Evolutionary conservation across 2,888 invertebrate species (phyloP), one percentile per base, ranked within the genome.

Genomic region (Leptinotarsa rubiginosa): DNA sequence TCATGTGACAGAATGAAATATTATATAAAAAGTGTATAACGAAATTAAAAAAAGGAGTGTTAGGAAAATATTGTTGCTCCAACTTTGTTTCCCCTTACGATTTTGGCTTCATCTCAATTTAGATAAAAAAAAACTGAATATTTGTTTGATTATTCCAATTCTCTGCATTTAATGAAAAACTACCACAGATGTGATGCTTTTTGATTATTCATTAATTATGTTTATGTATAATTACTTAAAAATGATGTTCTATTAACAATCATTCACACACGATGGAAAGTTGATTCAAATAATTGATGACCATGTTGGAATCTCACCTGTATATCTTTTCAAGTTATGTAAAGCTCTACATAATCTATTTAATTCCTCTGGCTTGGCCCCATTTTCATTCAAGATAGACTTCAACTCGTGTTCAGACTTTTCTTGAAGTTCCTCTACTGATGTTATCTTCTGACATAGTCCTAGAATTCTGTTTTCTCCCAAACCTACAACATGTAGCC

Each of bases 401-500:
- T 92, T 92, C 78, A 97, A 89, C 86, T 97, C 96, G 84, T 92
- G 92, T 84, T 97, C 96, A 56, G 94, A 92, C 84, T 95, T 94
- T 85, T 96, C 95, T 85, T 97, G 92, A 50, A 97, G 89, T 71
- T 92, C 92, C 87, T 97, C 96, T 78, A 98, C 1, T 94, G 95
- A 93, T 64, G 91, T 89, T 68, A 95, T 91, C 79, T 93, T 92
- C 69, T 91, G 90, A 83, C 94, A 92, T 76, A 96, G 91, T 83
- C 92, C 92, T 92, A 94, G 88, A 79, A 94, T 93, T 59, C 94
- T 93, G 80, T 92, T 92, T 68, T 91, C 90, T 69, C 92, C 90
- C 72, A 96, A 91, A 50, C 96, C 98, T 22, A 98, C 97, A 25
- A 98, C 96, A 78, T 94, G 91, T 70, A 98, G 91, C 98, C 98